Conservation (phyloP, 2,888 invertebrate species). For the Morinoia aosen region DNA sequence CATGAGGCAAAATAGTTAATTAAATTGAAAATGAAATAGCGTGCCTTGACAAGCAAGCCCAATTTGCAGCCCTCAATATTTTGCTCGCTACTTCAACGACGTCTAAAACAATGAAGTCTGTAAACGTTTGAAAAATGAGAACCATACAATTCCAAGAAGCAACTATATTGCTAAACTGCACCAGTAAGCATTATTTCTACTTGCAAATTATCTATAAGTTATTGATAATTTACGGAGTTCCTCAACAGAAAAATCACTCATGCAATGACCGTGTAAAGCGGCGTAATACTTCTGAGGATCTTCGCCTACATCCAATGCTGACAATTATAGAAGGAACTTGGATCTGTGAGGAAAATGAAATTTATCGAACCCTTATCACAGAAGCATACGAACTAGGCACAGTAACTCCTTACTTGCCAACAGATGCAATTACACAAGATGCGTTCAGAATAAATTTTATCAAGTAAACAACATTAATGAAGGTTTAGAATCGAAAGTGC, state of each 20-base stretch:
- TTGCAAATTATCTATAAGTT: background rate
- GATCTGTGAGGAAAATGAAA: constrained; percentile 18
- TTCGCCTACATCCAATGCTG: background rate
- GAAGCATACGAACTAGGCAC: background rate
- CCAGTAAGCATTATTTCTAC: background rate
- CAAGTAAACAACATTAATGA: background rate
- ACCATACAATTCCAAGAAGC: background rate
- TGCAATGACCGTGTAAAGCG: background rate
- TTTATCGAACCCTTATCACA: background rate
- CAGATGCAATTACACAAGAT: background rate
- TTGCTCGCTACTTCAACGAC: no score
- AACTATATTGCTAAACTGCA: background rate
- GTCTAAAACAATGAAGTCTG: background rate
- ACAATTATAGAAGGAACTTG: background rate
- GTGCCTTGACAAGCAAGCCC: background rate
- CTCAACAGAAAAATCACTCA: background rate
- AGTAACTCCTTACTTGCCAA: background rate
- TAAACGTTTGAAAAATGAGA: background rate
- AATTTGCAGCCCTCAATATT: background rate
- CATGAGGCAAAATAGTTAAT: background rate
- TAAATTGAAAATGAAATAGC: background rate
- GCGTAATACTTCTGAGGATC: background rate
- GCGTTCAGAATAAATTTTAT: background rate
- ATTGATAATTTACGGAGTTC: background rate
- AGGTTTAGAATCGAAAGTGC: background rate